Evolutionary conservation across 2,797 vertebrate genomes (phyloP), one percentile per base, ranked within the genome.

Genomic region (Trachops cirrhosus): DNA sequence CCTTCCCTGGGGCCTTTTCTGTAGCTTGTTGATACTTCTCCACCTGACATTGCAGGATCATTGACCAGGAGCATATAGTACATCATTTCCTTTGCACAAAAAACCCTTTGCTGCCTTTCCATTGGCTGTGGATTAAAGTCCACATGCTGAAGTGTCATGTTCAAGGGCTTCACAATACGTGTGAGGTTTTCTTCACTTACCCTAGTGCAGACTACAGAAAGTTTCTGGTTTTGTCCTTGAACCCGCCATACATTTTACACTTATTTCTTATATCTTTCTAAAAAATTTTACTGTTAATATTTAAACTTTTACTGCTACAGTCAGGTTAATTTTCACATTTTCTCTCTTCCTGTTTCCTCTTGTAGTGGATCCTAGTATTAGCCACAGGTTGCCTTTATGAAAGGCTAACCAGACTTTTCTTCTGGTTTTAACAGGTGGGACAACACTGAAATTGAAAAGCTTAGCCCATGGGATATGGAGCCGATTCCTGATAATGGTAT

Each of bases 391-490:
- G 22, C 86, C 80, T 86, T 93, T 34, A 50, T 83, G 75, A 86
- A 86, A 88, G 71, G 11, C 50, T 95, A 95, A 96, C 18, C 46
- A 39, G 26, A 46, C 73, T 48, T 86, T 86, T 44, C 88, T 87
- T 41, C 93, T 78, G 29, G 59, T 3, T 97, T 89, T 95, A 95
- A 97, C 98, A 99, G 99, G 84, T 99, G 99, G 99, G 99, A 99
- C 98, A 99, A 99, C 14, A 99, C 99, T 24, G 99, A 99, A 98
- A 99, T 97, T 3, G 99, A 99, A 98, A 99, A 99, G 95, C 98
- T 99, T 86, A 99, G 99, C 97, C 99, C 99, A 0, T 99, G 99
- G 99, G 99, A 99, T 96, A 99, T 99, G 98, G 99, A 99, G 64
- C 98, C 99, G 89, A 99, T 99, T 98, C 98, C 99, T 97, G 99